Evolutionary conservation across 2,797 vertebrate species (phyloP).

Genomic region (Scomberomorus guttatus): DNA sequence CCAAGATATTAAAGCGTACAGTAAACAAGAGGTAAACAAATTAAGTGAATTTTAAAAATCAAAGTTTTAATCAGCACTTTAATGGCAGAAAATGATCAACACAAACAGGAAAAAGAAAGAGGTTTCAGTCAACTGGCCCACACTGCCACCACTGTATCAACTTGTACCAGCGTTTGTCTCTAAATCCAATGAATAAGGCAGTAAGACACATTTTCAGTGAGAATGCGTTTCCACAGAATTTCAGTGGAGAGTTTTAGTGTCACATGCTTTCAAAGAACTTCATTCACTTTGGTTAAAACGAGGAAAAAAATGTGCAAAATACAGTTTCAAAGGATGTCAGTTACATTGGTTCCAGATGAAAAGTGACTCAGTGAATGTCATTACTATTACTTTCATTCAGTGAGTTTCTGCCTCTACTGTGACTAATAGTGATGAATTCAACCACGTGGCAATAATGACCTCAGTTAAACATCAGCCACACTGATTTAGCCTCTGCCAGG

Average conservation of each 20-base stretch:
- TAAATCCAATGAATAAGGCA: slow-evolving; percentile 6
- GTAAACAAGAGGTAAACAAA: neutral
- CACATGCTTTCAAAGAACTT: slow-evolving; percentile 33
- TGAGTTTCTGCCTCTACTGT: neutral
- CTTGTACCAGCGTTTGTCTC: slow-evolving; percentile 7
- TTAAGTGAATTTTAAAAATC: neutral
- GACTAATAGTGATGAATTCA: neutral
- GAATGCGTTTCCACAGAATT: neutral
- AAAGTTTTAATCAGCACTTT: neutral
- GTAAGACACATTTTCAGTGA: slow-evolving; percentile 4
- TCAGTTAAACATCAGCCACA: neutral
- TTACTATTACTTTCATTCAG: neutral
- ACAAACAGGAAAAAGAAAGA: neutral
- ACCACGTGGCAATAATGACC: neutral
- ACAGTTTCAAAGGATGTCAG: neutral
- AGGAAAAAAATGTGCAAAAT: neutral
- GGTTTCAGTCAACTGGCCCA: neutral
- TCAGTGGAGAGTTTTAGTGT: slow-evolving; percentile 1
- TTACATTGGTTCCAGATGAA: neutral
- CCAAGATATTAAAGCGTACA: neutral
- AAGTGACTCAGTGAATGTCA: neutral
- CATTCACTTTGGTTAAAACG: slow-evolving; percentile 6
- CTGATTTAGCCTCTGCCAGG: neutral
- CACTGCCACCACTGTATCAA: slow-evolving; percentile 3
- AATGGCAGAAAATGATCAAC: neutral